Base-by-base conservation (phyloP, 2,888 invertebrate species). In the Lithophane ornitopus region DNA sequence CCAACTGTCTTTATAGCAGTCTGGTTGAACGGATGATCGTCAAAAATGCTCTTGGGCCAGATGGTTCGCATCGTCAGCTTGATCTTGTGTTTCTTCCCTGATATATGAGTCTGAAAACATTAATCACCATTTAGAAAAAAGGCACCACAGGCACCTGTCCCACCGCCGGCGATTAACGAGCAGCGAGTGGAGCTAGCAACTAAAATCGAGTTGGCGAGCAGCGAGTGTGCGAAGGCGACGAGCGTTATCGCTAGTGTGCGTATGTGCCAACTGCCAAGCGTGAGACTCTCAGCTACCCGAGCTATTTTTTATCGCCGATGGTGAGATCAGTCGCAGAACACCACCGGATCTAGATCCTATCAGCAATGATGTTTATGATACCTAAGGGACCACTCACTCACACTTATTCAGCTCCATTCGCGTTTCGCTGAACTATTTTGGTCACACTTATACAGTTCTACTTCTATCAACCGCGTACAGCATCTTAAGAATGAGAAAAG, bases 11-110 rank as follows among this genome's bases (percentile, higher is more conserved):
- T 85, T n/a, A 1, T 46, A 14, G 14, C 22, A 28, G 46, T 62
- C 19, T 84, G 81, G 49, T 81, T 80, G 54, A 72, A 82, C 0
- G 96, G 96, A 87, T 96, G 96, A 12, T 94, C 92, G 0, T 92
- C 91, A 69, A 94, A 95, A 66, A 96, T 94, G 54, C 86, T 92
- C 54, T 80, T 26, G 0, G 96, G 94, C 96, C 96, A 97, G 22
- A 91, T 58, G 34, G 62, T 91, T 65, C 85, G 91, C 80, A 89
- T 77, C 3, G 91, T 70, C 76, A 96, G 81, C 90, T 94, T 96
- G 59, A 75, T 85, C 89, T 95, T 96, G 87, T 96, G 97, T 86
- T 96, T 96, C 89, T 96, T 96, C 70, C 97, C 97, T 63, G 94
- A 95, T 89, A 97, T 93, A 89, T 97, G 97, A 61, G 93, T 94